A percentile compares a stretch with the other conserved stretches of the same genome.
phyloP scores from a whole-genome alignment of 2,888 invertebrate species.

The Mesorhabditis spiculigera region DNA sequence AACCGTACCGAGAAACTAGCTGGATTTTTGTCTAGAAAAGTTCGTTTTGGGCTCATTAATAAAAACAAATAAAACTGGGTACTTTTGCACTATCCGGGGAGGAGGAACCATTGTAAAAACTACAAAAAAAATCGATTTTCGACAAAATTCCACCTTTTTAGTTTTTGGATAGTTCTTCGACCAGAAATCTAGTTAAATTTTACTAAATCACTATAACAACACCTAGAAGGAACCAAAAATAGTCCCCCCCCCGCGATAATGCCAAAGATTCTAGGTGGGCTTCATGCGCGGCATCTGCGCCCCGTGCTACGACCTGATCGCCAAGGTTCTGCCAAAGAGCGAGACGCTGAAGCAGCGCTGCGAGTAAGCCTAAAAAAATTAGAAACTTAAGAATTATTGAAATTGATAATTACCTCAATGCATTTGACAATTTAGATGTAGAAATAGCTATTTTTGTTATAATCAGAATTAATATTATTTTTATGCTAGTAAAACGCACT shows the following conservation, averaged over 20 bases:
- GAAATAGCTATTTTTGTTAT: slow-evolving; percentile 1
- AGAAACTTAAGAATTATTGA: background rate
- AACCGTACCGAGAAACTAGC: no score
- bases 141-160: no score
- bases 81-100: no score
- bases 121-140: no score
- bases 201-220: background rate
- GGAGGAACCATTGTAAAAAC: background rate
- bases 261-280: slow-evolving; percentile 65
- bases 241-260: no score
- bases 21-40: no score
- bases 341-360: slow-evolving; percentile 67
- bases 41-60: no score
- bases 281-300: slow-evolving; percentile 78
- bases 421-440: no score
- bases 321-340: slow-evolving; percentile 71
- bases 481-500: background rate
- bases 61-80: no score
- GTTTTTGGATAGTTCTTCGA: no score
- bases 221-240: background rate
- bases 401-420: slow-evolving; percentile 1
- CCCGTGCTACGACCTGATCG: slow-evolving; percentile 74
- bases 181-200: no score
- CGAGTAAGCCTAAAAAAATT: slow-evolving; percentile 23
- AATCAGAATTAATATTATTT: no score